Evolutionary conservation across 2,113 vertebrate species (phyloP).

Genomic region (Tiliqua scincoides): DNA sequence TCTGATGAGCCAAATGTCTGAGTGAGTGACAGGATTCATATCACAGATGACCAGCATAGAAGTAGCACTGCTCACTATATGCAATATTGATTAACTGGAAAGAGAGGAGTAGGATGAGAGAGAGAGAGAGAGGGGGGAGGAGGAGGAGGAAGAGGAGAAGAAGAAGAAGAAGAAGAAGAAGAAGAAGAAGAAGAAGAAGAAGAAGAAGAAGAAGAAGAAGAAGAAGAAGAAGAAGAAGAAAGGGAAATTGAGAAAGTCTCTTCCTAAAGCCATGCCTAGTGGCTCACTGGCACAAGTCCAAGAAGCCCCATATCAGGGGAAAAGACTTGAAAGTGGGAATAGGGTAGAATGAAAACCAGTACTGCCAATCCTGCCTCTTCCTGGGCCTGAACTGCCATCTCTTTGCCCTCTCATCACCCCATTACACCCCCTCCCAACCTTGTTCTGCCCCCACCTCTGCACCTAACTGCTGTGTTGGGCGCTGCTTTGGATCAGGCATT

Average conservation of each 20-base stretch:
- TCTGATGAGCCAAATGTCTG: conserved; percentile 38
- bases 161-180: background rate
- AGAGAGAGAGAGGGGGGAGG: background rate
- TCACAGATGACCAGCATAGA: background rate
- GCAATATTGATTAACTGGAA: background rate
- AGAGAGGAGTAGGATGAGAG: accelerated
- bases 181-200: background rate
- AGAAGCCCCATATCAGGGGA: too few relatives aligned
- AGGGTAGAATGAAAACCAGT: too few relatives aligned
- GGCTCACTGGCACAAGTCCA: too few relatives aligned
- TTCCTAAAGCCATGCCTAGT: too few relatives aligned
- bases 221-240: background rate
- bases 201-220: background rate
- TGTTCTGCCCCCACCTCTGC: too few relatives aligned
- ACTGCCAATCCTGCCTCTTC: too few relatives aligned
- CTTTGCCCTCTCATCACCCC: too few relatives aligned
- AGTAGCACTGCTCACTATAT: background rate
- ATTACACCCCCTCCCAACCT: too few relatives aligned
- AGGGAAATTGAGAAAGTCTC: conserved; percentile 13
- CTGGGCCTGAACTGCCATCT: too few relatives aligned
- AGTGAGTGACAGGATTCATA: background rate
- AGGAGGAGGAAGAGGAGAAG: background rate
- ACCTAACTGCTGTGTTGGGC: too few relatives aligned
- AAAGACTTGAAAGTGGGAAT: too few relatives aligned
- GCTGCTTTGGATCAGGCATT: too few relatives aligned